A percentile compares a stretch with the other conserved stretches of the same genome.
Evolutionary conservation across 2,888 invertebrate species (phyloP).

Genomic region (Nowickia ferox): DNA sequence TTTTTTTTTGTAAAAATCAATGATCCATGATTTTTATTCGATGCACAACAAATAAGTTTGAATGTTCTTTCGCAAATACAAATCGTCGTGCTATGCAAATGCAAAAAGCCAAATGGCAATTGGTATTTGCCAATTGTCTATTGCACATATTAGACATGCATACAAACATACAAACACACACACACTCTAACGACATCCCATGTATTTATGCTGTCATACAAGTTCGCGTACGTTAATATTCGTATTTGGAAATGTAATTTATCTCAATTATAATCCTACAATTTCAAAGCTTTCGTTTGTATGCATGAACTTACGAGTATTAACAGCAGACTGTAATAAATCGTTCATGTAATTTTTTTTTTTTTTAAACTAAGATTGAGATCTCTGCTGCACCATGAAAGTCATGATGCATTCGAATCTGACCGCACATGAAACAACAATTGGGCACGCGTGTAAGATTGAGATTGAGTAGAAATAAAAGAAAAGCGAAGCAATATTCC

Average conservation of each 20-base stretch:
- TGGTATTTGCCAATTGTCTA: slow-evolving; percentile 41
- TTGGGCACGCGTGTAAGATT: slow-evolving; percentile 66
- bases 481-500: slow-evolving; percentile 2
- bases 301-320: slow-evolving; percentile 11
- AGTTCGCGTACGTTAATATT: background rate
- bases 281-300: slow-evolving; percentile 26
- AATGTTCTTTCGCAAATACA: slow-evolving; percentile 15
- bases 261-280: slow-evolving; percentile 66
- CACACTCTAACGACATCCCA: background rate
- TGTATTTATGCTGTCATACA: background rate
- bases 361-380: slow-evolving; percentile 63
- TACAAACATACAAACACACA: background rate
- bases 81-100: slow-evolving; percentile 38
- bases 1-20: background rate
- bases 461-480: slow-evolving; percentile 33
- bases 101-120: slow-evolving; percentile 42
- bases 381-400: slow-evolving; percentile 46
- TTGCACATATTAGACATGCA: slow-evolving; percentile 31
- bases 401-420: slow-evolving; percentile 54
- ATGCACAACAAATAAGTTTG: background rate
- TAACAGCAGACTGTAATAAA: slow-evolving; percentile 61
- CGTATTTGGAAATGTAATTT: slow-evolving; percentile 57
- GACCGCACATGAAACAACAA: slow-evolving; percentile 64
- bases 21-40: slow-evolving; percentile 3
- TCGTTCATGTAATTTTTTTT: slow-evolving; percentile 51